phyloP scores from a whole-genome alignment of 2,888 invertebrate genomes.

The Oscheius sp. region DNA sequence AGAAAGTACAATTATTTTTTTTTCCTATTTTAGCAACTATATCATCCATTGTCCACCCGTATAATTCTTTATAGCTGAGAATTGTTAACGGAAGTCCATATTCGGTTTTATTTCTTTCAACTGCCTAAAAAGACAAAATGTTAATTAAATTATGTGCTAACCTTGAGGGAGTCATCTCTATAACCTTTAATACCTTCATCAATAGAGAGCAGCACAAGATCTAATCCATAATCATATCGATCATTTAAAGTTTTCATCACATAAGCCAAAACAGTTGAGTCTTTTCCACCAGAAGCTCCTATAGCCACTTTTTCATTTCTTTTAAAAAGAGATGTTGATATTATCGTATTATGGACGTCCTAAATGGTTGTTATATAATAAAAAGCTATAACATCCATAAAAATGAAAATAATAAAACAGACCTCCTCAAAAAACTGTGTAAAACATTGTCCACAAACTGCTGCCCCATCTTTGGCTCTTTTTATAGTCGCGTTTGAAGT shows the following conservation, averaged over 20 bases:
- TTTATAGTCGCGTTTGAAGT: slow-evolving; percentile 55
- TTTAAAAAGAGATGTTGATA: slow-evolving; percentile 61
- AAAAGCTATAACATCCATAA: background rate
- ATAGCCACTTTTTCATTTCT: slow-evolving; percentile 70
- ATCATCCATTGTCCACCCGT: slow-evolving; percentile 98
- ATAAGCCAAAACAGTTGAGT: slow-evolving; percentile 96
- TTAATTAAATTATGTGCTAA: background rate
- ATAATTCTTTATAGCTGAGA: slow-evolving; percentile 89
- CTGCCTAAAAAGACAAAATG: slow-evolving; percentile 74
- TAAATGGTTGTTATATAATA: slow-evolving; percentile 43
- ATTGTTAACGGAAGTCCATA: slow-evolving; percentile 93
- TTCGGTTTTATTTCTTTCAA: slow-evolving; percentile 91
- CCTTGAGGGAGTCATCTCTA: slow-evolving; percentile 91
- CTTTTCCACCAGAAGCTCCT: slow-evolving; percentile 76
- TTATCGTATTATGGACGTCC: slow-evolving; percentile 73
- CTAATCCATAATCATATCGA: slow-evolving; percentile 88
- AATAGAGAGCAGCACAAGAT: slow-evolving; percentile 90
- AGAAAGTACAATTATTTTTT: slow-evolving; percentile 88
- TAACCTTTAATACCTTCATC: slow-evolving; percentile 93
- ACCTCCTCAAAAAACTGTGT: slow-evolving; percentile 67
- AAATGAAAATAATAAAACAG: slow-evolving; percentile 5
- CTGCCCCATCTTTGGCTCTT: slow-evolving; percentile 66
- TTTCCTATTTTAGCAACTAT: slow-evolving; percentile 85
- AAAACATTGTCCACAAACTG: slow-evolving; percentile 70
- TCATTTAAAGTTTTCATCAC: slow-evolving; percentile 86